phyloP scores from a whole-genome alignment of 1,140 invertebrate species.

The Eciton burchellii region DNA sequence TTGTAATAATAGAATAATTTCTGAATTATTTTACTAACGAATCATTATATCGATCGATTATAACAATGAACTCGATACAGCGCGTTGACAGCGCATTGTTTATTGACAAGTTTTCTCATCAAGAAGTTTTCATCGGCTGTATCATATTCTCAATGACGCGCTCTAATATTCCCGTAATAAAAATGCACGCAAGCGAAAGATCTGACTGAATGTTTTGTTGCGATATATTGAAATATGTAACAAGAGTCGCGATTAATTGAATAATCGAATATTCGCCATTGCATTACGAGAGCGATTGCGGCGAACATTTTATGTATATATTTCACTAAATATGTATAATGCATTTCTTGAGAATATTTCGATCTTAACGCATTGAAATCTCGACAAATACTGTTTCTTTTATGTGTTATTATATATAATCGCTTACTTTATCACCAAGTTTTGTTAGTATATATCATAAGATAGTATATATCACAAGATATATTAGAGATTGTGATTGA shows the following conservation, averaged over 20 bases:
- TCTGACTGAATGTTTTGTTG: background rate
- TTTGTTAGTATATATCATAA: no score
- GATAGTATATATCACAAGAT: no score
- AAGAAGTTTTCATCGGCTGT: conserved; percentile 40
- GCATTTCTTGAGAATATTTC: background rate
- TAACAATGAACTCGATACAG: conserved; percentile 34
- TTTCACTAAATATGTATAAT: background rate
- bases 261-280: no score
- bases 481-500: background rate
- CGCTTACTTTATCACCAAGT: background rate
- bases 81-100: background rate
- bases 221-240: background rate
- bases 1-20: conserved; percentile 56
- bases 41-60: conserved; percentile 46
- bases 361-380: background rate
- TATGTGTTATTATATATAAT: background rate
- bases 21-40: no score
- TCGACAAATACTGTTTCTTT: background rate
- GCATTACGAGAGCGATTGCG: no score
- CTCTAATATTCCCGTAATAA: conserved; percentile 19
- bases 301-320: no score
- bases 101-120: conserved; percentile 40
- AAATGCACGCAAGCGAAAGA: conserved; percentile 9
- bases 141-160: conserved; percentile 40
- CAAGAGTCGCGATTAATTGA: background rate